A percentile compares a stretch with the other conserved stretches of the same genome.
Evolutionary conservation across 1,140 invertebrate genomes (phyloP).

Genomic region (Drosophila orena): DNA sequence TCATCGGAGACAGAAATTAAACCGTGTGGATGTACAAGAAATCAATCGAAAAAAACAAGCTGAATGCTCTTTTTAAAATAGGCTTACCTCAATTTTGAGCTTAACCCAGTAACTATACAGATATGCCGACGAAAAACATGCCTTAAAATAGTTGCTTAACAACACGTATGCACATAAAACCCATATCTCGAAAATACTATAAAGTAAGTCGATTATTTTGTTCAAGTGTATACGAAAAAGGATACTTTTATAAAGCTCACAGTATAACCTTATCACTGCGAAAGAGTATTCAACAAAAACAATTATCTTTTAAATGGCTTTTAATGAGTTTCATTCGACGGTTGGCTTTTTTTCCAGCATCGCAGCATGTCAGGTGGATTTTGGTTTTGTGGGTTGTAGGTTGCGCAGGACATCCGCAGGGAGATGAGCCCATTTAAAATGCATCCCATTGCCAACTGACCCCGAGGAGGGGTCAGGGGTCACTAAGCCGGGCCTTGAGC

Average conservation of each 20-base stretch:
- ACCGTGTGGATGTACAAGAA: neutral
- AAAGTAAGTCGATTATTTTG: too few species aligned
- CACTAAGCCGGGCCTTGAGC: constrained; percentile 29
- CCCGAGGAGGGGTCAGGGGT: constrained; percentile 24
- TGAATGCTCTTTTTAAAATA: constrained; percentile 5
- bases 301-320: constrained; percentile 36
- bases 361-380: constrained; percentile 18
- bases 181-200: too few species aligned
- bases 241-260: neutral
- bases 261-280: neutral
- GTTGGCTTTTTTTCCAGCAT: neutral
- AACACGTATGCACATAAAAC: too few species aligned
- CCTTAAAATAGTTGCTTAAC: too few species aligned
- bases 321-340: constrained; percentile 39
- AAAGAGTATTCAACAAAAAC: constrained; percentile 33
- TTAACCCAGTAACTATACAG: neutral
- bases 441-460: constrained; percentile 30
- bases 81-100: neutral
- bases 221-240: neutral
- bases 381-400: constrained; percentile 17
- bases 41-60: neutral
- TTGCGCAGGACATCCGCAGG: neutral
- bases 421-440: constrained; percentile 28
- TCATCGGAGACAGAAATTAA: constrained; percentile 2
- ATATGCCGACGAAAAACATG: too few species aligned